Base-by-base conservation (phyloP, 92 coral and sea anemone genomes). In the Galaxea fascicularis region DNA sequence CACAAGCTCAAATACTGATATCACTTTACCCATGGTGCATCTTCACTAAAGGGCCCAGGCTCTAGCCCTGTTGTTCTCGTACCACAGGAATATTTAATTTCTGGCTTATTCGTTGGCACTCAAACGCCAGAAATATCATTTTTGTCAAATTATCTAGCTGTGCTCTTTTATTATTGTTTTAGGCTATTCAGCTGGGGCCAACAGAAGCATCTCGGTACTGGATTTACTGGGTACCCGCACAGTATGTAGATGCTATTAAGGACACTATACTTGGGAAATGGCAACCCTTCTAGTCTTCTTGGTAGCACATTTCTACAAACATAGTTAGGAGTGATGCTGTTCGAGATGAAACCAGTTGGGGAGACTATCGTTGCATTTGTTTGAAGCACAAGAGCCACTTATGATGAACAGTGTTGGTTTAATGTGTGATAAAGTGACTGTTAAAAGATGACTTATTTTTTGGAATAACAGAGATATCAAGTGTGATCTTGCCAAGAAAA, bases 181-280 rank as follows among this genome's bases (percentile, higher is more conserved):
- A 97, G 99, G 99, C 99, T 28, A 83, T 97, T 74, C 99, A 97
- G 85, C 90, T 97, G 30, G 99, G 99, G 20, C 99, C 99, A 11
- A 97, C 99, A 11, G 99, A 97, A 78, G 99, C 99, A 0, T 97
- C 99, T 18, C 85, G 99, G 7, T 97, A 97, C 78, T 97, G 99
- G 99, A 78, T 97, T 2, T 97, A 97, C 71, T 97, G 99, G 99
- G 98, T 97, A 4, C 99, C 99, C 9, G 98, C 99, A 6, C 99
- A 97, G 66, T 97, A 93, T 63, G 98, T 95, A 49, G 98, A 95
- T 78, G 98, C 99, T 14, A 97, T 97, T 29, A 97, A 94, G 84
- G 99, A 97, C 87, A 97, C 97, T 21, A 91, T 97, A 30, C 91
- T 97, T 20, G 99, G 99, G 24, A 97, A 97, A 89, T 97, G 99